Conservation (phyloP, 2,113 vertebrate species). For the Tragulus kanchil region DNA sequence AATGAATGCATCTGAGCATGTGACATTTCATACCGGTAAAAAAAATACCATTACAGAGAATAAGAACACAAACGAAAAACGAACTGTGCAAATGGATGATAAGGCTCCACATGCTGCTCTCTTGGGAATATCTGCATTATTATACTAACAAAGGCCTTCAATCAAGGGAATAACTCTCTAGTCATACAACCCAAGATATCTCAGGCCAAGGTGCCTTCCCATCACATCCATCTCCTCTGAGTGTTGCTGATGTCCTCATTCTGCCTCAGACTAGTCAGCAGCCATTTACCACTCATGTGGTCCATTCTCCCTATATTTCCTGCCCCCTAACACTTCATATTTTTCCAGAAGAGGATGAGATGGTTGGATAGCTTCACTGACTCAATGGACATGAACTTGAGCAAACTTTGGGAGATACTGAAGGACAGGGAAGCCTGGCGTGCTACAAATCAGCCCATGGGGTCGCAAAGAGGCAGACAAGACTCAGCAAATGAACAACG, state of each 20-base stretch:
- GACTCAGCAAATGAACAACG: background rate
- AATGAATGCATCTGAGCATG: slow-evolving; percentile 56
- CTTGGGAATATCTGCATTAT: slow-evolving; percentile 47
- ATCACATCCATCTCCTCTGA: background rate
- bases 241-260: background rate
- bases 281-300: background rate
- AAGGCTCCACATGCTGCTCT: background rate
- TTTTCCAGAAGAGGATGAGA: background rate
- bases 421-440: background rate
- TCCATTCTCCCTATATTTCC: background rate
- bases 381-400: background rate
- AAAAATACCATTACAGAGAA: background rate
- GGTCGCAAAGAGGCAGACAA: background rate
- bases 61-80: background rate
- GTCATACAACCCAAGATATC: background rate
- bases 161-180: slow-evolving; percentile 41
- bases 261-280: background rate
- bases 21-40: slow-evolving; percentile 63
- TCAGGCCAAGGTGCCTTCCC: background rate
- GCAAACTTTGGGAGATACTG: background rate
- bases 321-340: background rate
- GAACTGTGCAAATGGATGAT: background rate
- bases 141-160: slow-evolving; percentile 21
- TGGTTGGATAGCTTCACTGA: background rate
- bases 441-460: background rate